These are phyloP conservation scores for Drosophila borborema DNA, from an alignment of 2,888 invertebrate genomes.

Conservation along the genomic window DNA sequence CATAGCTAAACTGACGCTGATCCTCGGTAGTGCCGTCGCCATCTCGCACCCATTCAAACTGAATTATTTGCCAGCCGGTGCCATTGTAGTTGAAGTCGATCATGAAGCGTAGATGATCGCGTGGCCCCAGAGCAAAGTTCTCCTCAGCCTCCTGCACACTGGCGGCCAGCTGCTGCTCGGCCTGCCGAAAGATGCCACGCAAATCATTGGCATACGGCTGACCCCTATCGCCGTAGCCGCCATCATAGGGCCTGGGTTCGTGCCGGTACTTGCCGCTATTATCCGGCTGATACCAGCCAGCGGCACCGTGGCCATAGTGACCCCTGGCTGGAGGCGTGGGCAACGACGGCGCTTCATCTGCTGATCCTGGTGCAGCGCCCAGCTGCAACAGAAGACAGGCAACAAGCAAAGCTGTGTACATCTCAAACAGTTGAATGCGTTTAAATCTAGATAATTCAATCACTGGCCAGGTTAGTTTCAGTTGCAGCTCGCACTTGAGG, in stretches of 20 bases:
- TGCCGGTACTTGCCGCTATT: slow-evolving; percentile 87
- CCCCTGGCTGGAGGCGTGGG: slow-evolving; percentile 48
- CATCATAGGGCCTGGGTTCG: slow-evolving; percentile 86
- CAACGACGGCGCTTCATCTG: slow-evolving; percentile 13
- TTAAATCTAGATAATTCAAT: slow-evolving; percentile 46
- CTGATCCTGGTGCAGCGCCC: slow-evolving; percentile 10
- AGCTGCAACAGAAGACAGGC: slow-evolving; percentile 20
- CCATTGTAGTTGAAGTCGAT: slow-evolving; percentile 81
- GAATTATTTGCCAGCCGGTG: slow-evolving; percentile 83
- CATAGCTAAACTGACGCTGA: slow-evolving; percentile 78
- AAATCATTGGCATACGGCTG: slow-evolving; percentile 82
- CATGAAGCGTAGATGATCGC: slow-evolving; percentile 80
- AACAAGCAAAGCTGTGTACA: slow-evolving; percentile 55
- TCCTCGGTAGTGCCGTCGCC: slow-evolving; percentile 75
- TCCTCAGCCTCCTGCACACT: slow-evolving; percentile 46
- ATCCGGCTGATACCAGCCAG: slow-evolving; percentile 87
- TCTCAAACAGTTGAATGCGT: slow-evolving; percentile 55
- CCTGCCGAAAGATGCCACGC: slow-evolving; percentile 56
- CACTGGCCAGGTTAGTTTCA: slow-evolving; percentile 62
- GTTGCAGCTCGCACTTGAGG: slow-evolving; percentile 11
- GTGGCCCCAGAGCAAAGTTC: slow-evolving; percentile 64
- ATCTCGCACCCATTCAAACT: slow-evolving; percentile 82
- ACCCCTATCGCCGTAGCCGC: slow-evolving; percentile 86
- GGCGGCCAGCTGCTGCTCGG: slow-evolving; percentile 56
- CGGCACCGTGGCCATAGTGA: slow-evolving; percentile 81